These are phyloP conservation scores for Phytoseiulus persimilis DNA, from an alignment of 2,888 invertebrate genomes.

Conservation along the genomic window DNA sequence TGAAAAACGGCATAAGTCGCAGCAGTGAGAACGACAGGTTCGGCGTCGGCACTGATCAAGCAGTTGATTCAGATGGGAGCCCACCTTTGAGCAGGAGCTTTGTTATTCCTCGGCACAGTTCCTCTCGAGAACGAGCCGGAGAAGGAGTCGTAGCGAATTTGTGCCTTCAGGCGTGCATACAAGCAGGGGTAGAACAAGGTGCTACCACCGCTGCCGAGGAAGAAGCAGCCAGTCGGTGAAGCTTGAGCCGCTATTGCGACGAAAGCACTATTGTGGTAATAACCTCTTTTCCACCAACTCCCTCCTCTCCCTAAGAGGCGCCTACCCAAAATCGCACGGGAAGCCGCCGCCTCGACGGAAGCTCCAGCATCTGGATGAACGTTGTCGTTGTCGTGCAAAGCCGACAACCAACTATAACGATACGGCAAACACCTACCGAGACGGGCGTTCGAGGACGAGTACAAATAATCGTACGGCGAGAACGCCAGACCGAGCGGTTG, in stretches of 20 bases:
- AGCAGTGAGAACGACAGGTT: background rate
- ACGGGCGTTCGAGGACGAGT: background rate
- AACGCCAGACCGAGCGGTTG: background rate
- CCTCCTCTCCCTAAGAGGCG: background rate
- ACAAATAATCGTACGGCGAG: background rate
- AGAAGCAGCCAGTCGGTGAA: background rate
- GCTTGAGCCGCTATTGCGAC: background rate
- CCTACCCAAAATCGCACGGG: background rate
- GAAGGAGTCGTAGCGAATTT: background rate
- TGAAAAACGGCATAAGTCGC: background rate
- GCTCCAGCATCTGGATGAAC: background rate
- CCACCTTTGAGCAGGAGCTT: background rate
- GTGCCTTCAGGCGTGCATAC: background rate
- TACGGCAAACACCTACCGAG: background rate
- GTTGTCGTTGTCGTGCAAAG: background rate
- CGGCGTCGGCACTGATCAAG: background rate
- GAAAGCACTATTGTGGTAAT: constrained; percentile 5
- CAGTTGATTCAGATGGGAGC: background rate
- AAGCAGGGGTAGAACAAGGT: background rate
- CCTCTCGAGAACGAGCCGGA: background rate
- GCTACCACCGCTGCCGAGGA: background rate
- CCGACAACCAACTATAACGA: background rate
- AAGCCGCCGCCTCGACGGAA: background rate
- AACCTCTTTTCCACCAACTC: background rate
- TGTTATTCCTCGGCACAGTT: background rate